Conservation (phyloP, 1,140 invertebrate species). For the Drosophila bocqueti region DNA sequence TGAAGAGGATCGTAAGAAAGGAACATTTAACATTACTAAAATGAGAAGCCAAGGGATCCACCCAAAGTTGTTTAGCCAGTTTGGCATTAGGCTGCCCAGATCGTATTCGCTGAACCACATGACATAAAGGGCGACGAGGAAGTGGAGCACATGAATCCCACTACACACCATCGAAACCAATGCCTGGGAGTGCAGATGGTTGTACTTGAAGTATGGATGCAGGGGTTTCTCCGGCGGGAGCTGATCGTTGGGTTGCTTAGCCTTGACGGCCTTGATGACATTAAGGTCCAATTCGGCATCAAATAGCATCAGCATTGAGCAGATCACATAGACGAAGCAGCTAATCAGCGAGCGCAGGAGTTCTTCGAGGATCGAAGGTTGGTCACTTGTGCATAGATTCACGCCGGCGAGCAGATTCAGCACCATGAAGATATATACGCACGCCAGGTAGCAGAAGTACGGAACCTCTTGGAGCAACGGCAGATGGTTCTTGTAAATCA, state of each 20-base stretch:
- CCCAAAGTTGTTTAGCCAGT: neutral
- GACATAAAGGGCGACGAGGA: neutral
- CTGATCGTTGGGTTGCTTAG: neutral
- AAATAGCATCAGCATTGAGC: neutral
- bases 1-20: too few species aligned
- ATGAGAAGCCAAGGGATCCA: neutral
- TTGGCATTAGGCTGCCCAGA: neutral
- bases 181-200: neutral
- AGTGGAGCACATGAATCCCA: neutral
- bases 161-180: neutral
- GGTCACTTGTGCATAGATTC: neutral
- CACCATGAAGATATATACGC: neutral
- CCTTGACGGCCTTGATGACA: neutral
- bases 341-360: slow-evolving; percentile 1
- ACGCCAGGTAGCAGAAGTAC: neutral
- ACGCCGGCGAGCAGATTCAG: neutral
- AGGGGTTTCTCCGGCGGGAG: neutral
- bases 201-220: slow-evolving; percentile 1
- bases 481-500: neutral
- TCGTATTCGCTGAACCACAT: neutral
- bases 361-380: neutral
- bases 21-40: too few species aligned
- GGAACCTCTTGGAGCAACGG: neutral
- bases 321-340: neutral
- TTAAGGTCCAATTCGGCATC: neutral